Base-by-base conservation (phyloP, 2,888 invertebrate species). In the Itoplectis maculator region DNA sequence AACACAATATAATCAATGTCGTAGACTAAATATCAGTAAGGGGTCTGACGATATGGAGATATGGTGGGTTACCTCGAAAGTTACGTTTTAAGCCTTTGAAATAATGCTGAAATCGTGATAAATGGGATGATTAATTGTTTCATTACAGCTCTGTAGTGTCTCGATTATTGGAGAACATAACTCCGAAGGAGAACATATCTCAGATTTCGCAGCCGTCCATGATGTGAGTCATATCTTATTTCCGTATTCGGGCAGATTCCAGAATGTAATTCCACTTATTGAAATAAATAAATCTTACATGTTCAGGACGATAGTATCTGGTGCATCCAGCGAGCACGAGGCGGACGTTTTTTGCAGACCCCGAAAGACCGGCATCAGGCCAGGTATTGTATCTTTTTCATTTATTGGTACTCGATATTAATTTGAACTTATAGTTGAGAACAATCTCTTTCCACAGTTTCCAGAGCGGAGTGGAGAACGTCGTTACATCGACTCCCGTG, bases 341-440 rank as follows among this genome's bases (percentile, higher is more conserved):
- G 29, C 29, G n/a, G 45, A 45, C 2, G 9, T 45, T 45, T 45
- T 45, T 45, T 45, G 45, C n/a, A 2, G 2, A 2, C 7, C 45
- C 45, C 45, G 45, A 45, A 45, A 45, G 9, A 13, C 11, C 45
- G 2, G 45, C 45, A 51, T 51, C 51, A 7, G 15, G 15, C n/a
- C 2, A 54, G 54, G 54, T 54, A 54, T 54, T 20, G 9, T 54
- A 54, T 20, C 54, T 8, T 54, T 54, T 54, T 54, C 18, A 54
- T 54, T 54, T 15, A 54, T 54, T 54, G 54, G 54, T 54, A 54
- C 18, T 54, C 54, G 54, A 54, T 54, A 54, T 54, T 20, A 54
- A 54, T 54, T 54, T 54, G 15, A 18, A 54, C 54, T 54, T 54
- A 54, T 18, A 5, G 4, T 54, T 54, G 54, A 20, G 18, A 54